Evolutionary conservation across 2,797 vertebrate genomes (phyloP), one percentile per base, ranked within the genome.

Genomic region (Rhinichthys osculus): DNA sequence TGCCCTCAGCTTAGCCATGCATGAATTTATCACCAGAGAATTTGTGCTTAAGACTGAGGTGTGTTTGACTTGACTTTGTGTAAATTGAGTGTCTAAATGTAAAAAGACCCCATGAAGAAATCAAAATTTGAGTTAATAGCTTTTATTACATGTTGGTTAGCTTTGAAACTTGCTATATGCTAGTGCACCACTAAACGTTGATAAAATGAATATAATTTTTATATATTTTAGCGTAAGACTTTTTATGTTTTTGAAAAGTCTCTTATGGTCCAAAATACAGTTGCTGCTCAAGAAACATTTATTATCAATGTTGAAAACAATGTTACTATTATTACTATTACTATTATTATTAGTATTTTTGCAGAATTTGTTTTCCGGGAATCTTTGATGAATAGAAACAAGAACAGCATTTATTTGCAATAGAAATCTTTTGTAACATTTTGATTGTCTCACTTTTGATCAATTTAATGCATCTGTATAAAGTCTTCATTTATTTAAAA

Each of bases 1-100:
- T 64, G 84, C 52, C 84, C 84, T 83, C 77, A 81, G 59, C 69
- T 88, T 78, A 85, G 80, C 81, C 83, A 62, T 83, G 82, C 77
- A 9, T 9, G 50, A 74, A 72, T 62, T 84, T 78, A 79, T 86
- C 84, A 62, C 77, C 27, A 79, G 72, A 69, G 86, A 79, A 77
- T 82, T 33, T 82, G n/a, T 38, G 57, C 1, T 42, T 47, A 57
- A 44, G n/a, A 67, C 74, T 21, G 4, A 35, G 27, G 47, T 82
- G 35, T 50, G 30, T 71, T 62, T 86, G 1, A 79, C 72, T 69
- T 67, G 57, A n/a, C 42, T 80, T 64, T 86, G 73, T 23, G 27
- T 54, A 42, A 47, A 38, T 78, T 71, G 9, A 52, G 9, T 76
- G 47, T 35, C 17, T 76, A 52, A 57, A 57, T 40, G 13, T 40